Conservation (phyloP, 1,140 invertebrate genomes). For the Drosophila littoralis region DNA sequence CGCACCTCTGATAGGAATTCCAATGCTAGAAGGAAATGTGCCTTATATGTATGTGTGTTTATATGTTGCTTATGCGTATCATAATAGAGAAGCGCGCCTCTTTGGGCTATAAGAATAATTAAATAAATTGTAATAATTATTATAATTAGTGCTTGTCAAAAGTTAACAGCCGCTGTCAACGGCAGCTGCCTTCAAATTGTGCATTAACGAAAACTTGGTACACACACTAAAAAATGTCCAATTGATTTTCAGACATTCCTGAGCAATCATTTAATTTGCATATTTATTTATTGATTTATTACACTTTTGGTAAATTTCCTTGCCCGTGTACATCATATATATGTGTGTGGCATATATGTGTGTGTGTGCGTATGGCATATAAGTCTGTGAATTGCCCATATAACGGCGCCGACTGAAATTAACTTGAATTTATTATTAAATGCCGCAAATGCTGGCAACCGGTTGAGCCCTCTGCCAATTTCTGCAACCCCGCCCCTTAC, state of each 20-base stretch:
- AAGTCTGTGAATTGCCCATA: constrained; percentile 56
- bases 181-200: neutral
- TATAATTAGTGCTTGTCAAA: neutral
- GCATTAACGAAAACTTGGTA: neutral
- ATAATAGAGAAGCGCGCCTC: constrained; percentile 1
- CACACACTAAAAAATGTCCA: constrained; percentile 14
- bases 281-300: constrained; percentile 21
- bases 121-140: constrained; percentile 4
- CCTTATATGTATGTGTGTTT: neutral
- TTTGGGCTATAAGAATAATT: neutral
- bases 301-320: constrained; percentile 14
- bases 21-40: neutral
- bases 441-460: constrained; percentile 56
- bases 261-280: constrained; percentile 41
- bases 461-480: constrained; percentile 39
- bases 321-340: neutral
- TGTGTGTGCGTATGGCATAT: constrained; percentile 1
- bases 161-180: constrained; percentile 3
- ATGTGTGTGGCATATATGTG: neutral
- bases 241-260: constrained; percentile 39
- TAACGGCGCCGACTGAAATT: constrained; percentile 79
- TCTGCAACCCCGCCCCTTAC: neutral
- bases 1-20: constrained; percentile 3
- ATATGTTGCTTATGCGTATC: neutral
- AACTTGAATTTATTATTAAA: constrained; percentile 74